Base-by-base conservation (phyloP, 1,140 invertebrate species). In the Lepidurus packardi region DNA sequence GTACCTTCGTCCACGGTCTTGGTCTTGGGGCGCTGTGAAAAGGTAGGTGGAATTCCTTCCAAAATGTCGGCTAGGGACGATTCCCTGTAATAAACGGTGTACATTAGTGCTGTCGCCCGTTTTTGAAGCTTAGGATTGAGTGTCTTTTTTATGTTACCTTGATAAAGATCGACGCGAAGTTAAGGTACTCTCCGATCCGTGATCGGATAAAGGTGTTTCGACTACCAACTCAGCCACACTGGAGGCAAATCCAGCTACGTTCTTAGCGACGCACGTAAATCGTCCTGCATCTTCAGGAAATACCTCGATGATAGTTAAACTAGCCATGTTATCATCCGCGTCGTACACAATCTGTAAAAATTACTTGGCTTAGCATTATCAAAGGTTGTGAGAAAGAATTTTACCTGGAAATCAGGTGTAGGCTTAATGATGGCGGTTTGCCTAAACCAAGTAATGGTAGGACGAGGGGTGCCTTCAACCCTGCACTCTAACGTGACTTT, bases 231-330 rank as follows among this genome's bases (percentile, higher is more conserved):
- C 94, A 1, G 96, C 95, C 7, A 94, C 94, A 82, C 92, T 94
- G 0, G 94, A 94, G 1, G 95, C 94, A 85, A 94, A 96, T 42
- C 98, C 98, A 65, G 93, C 93, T 5, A 92, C 89, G 84, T 99
- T 99, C 84, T 98, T 97, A 13, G 96, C 94, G 13, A 98, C 93
- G 82, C 96, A 97, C 0, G 96, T 98, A 85, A 98, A 99, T 73
- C 92, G 93, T 3, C 96, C 97, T 2, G 96, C 94, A 85, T 99
- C 97, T 88, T 99, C 97, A 0, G 96, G 94, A 85, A 96, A 97
- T 1, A 98, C 94, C 88, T 98, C 97, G 77, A 91, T 90, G 80
- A 99, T 98, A 25, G 98, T 92, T 24, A 99, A 86, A 4, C 94
- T 96, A 0, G 94, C 94, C 1, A 95, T 92, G 84, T 95, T 96